Evolutionary conservation across 2,888 invertebrate genomes (phyloP), one percentile per base, ranked within the genome.

Genomic region (Chesias legatella): DNA sequence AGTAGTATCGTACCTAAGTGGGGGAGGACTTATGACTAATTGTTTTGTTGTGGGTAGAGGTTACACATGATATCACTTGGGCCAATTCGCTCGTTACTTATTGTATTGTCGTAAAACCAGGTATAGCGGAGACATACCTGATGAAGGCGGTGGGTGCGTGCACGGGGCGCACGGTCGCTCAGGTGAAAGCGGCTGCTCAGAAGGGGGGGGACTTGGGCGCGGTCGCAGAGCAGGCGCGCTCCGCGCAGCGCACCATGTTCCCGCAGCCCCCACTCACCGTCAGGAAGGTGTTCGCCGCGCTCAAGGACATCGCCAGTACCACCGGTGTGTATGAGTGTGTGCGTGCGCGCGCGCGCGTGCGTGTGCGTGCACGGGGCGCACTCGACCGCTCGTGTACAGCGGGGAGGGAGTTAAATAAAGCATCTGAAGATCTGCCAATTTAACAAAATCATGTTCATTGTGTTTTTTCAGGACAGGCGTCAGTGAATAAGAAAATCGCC

Each of bases 71-170:
- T n/a, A n/a, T n/a, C n/a, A n/a, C n/a, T n/a, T n/a, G n/a, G n/a
- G n/a, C n/a, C n/a, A n/a, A n/a, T n/a, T n/a, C n/a, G n/a, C n/a
- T n/a, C n/a, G n/a, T n/a, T n/a, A n/a, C n/a, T n/a, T n/a, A n/a
- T n/a, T n/a, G n/a, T n/a, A n/a, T n/a, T n/a, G 1, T 8, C 13
- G n/a, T 7, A 4, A 22, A 45, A 2, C 8, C 96, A 63, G 99
- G 99, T n/a, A 92, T 98, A 33, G 99, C 99, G 0, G 99, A 99
- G 67, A 95, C 94, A 0, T 94, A 95, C 52, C 86, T 99, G 33
- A 95, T 98, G 93, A 98, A 98, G 88, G 97, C 98, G 0, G 94
- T 99, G 31, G 96, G 96, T 0, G 94, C 94, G 69, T 93, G 95
- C 44, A 97, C 97, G 3, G 97, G 97, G 0, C 91, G 97, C 45